Evolutionary conservation across 1,140 invertebrate species (phyloP).

Genomic region (Drosophila nigrodunni): DNA sequence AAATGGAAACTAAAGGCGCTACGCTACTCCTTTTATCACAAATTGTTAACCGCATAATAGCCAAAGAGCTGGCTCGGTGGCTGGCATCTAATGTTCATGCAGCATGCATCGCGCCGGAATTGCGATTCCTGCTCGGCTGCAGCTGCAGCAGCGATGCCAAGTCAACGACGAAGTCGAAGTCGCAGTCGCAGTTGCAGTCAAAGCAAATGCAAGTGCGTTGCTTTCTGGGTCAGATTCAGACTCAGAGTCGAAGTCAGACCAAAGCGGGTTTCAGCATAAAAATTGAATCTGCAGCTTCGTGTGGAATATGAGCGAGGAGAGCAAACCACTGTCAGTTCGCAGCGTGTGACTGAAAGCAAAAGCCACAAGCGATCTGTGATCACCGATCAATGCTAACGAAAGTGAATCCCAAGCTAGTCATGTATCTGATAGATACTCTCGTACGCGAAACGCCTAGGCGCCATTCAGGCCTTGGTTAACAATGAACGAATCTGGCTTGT

Average conservation of each 20-base stretch:
- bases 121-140: conserved; percentile 60
- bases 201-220: conserved; percentile 54
- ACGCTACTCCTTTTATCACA: conserved; percentile 73
- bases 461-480: conserved; percentile 42
- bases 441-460: conserved; percentile 50
- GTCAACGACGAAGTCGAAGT: conserved; percentile 1
- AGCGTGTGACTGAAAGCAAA: conserved; percentile 72
- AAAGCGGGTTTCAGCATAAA: conserved; percentile 48
- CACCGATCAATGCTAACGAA: conserved; percentile 45
- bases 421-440: conserved; percentile 19
- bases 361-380: conserved; percentile 25
- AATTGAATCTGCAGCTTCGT: conserved; percentile 56
- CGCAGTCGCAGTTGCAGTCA: conserved; percentile 30
- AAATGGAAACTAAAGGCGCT: conserved; percentile 69
- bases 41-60: conserved; percentile 40
- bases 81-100: conserved; percentile 63
- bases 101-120: conserved; percentile 69
- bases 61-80: conserved; percentile 35
- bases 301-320: conserved; percentile 64
- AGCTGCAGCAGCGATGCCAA: conserved; percentile 21
- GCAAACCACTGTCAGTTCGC: conserved; percentile 42
- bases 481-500: conserved; percentile 26
- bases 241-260: conserved; percentile 1
- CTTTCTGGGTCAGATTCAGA: conserved; percentile 69
- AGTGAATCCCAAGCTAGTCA: conserved; percentile 59